phyloP scores from a whole-genome alignment of 1,140 invertebrate genomes.

The Drosophila littoralis region DNA sequence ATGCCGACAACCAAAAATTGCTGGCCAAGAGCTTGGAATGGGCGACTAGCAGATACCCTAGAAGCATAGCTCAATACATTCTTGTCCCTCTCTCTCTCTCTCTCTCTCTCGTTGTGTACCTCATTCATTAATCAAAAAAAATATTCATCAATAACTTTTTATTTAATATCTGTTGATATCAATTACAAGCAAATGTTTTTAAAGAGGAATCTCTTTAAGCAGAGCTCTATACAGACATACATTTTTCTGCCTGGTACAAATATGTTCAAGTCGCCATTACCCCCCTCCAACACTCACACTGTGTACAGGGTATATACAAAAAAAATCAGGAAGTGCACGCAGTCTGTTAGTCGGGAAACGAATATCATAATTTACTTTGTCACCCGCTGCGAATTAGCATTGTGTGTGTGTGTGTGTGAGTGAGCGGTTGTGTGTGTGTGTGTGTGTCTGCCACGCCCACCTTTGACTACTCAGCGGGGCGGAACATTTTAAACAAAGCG shows the following conservation, averaged over 20 bases:
- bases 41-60: neutral
- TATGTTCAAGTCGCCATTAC: too few species aligned
- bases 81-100: too few species aligned
- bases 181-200: too few species aligned
- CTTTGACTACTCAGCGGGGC: slow-evolving; percentile 55
- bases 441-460: slow-evolving; percentile 48
- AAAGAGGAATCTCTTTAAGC: too few species aligned
- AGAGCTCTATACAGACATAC: too few species aligned
- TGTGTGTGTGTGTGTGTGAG: slow-evolving; percentile 23
- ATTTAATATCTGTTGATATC: too few species aligned
- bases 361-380: slow-evolving; percentile 83
- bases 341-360: slow-evolving; percentile 78
- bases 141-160: too few species aligned
- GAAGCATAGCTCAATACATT: neutral
- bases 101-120: too few species aligned
- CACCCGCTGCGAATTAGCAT: slow-evolving; percentile 80
- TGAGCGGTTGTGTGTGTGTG: slow-evolving; percentile 32
- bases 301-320: neutral
- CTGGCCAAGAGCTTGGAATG: slow-evolving; percentile 16
- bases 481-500: slow-evolving; percentile 78
- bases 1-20: slow-evolving; percentile 44
- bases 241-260: too few species aligned
- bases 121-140: too few species aligned
- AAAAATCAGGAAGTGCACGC: slow-evolving; percentile 70
- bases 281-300: neutral